Percentiles rank a stretch among this genome's conserved stretches.
These are phyloP conservation scores for Psix sp. DNA, from an alignment of 1,140 invertebrate species.

Conservation along the genomic window DNA sequence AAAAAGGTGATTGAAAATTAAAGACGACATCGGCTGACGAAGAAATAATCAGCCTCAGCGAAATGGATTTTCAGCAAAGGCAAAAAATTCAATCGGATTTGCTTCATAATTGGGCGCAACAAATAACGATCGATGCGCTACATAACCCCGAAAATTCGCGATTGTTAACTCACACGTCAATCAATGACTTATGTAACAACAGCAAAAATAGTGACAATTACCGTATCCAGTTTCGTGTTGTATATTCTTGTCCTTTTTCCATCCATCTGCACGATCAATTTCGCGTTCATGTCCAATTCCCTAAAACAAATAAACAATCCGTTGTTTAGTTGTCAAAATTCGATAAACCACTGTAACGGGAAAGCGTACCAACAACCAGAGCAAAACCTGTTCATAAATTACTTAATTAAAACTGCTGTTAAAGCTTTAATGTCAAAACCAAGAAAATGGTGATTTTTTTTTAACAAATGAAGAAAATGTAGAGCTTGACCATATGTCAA, in stretches of 20 bases:
- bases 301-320: conserved; percentile 78
- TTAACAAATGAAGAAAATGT: too few species aligned
- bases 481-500: too few species aligned
- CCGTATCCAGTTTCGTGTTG: conserved; percentile 80
- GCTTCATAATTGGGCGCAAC: conserved; percentile 2
- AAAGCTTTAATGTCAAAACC: too few species aligned
- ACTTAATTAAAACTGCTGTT: too few species aligned
- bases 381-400: too few species aligned
- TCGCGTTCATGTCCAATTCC: conserved; percentile 88
- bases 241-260: conserved; percentile 89
- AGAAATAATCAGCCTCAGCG: neutral
- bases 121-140: conserved; percentile 34
- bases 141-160: conserved; percentile 36
- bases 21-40: too few species aligned
- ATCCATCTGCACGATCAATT: conserved; percentile 91
- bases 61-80: neutral
- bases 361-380: too few species aligned
- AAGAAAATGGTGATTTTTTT: too few species aligned
- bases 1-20: too few species aligned
- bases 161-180: conserved; percentile 13
- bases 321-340: neutral
- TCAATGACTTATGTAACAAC: conserved; percentile 25
- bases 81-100: conserved; percentile 15
- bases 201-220: conserved; percentile 19
- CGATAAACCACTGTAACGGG: too few species aligned